Evolutionary conservation across 2,888 invertebrate genomes (phyloP).

Genomic region (Bellardia pandia): DNA sequence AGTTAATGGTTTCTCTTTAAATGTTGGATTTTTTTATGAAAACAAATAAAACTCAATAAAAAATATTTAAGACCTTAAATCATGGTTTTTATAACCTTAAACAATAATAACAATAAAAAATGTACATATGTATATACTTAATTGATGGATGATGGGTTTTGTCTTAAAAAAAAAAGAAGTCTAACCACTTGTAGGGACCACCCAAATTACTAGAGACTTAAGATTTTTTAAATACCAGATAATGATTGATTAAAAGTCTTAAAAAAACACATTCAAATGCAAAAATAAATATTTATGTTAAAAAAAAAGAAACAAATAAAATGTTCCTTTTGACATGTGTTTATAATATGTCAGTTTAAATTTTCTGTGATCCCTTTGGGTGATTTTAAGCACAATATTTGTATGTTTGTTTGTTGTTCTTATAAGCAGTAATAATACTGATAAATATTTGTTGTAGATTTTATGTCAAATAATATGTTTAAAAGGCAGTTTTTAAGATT

Average conservation of each 20-base stretch:
- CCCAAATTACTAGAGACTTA: constrained; percentile 48
- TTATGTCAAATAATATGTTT: constrained; percentile 46
- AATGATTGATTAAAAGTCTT: constrained; percentile 68
- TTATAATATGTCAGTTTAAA: constrained; percentile 57
- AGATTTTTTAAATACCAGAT: constrained; percentile 30
- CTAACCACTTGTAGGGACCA: constrained; percentile 57
- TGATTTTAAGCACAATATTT: background rate
- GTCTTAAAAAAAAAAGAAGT: constrained; percentile 18
- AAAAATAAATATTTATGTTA: constrained; percentile 40
- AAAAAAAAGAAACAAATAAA: constrained; percentile 22
- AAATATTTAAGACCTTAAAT: background rate
- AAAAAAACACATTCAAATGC: constrained; percentile 52
- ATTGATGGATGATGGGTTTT: constrained; percentile 44
- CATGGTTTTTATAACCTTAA: constrained; percentile 6
- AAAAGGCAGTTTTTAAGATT: constrained; percentile 62
- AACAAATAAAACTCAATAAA: background rate
- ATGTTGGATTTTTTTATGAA: background rate
- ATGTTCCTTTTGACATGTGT: constrained; percentile 56
- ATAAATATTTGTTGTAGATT: constrained; percentile 61
- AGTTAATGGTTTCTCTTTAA: too few relatives aligned
- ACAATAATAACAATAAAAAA: constrained; percentile 10
- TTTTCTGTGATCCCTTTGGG: constrained; percentile 30
- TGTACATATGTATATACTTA: too few relatives aligned
- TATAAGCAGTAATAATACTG: constrained; percentile 3
- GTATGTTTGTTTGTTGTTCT: constrained; percentile 46